phyloP scores from a whole-genome alignment of 2,113 vertebrate genomes.

The Podocnemis expansa region DNA sequence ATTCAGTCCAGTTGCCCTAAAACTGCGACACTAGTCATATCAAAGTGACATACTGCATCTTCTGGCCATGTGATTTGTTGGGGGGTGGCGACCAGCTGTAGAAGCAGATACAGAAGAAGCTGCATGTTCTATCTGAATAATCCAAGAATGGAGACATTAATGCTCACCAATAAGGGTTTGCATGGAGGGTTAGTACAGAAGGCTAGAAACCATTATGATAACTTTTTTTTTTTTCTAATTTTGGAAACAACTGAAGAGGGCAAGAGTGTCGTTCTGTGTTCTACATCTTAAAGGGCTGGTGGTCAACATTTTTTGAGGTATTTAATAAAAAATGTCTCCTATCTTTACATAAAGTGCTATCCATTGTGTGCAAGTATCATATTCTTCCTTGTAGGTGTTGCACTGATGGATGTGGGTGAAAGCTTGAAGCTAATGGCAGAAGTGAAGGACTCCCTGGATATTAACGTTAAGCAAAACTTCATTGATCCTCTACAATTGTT shows the following conservation, averaged over 20 bases:
- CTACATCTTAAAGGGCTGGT: not conserved
- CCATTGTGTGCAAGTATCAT: not conserved
- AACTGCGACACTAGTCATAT: not conserved
- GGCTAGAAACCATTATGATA: not conserved
- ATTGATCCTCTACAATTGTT: conserved; percentile 91
- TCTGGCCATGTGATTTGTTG: not conserved
- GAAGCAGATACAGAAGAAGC: not conserved
- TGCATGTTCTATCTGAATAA: not conserved
- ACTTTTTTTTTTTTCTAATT: not conserved
- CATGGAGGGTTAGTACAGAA: not conserved
- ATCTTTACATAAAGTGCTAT: not conserved
- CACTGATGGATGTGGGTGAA: conserved; percentile 89
- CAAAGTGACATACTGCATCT: not conserved
- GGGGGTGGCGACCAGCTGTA: not conserved
- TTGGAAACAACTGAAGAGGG: not conserved
- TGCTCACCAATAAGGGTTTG: not conserved
- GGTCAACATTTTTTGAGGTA: not conserved
- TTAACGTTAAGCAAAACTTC: conserved; percentile 94
- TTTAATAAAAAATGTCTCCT: not conserved
- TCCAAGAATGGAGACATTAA: not conserved
- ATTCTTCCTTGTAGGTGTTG: conserved; percentile 78
- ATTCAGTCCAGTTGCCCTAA: not conserved
- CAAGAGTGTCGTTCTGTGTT: not conserved
- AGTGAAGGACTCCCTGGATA: conserved; percentile 93
- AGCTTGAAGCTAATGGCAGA: conserved; percentile 95